phyloP scores from a whole-genome alignment of 2,797 vertebrate genomes.

The Allenopithecus nigroviridis region DNA sequence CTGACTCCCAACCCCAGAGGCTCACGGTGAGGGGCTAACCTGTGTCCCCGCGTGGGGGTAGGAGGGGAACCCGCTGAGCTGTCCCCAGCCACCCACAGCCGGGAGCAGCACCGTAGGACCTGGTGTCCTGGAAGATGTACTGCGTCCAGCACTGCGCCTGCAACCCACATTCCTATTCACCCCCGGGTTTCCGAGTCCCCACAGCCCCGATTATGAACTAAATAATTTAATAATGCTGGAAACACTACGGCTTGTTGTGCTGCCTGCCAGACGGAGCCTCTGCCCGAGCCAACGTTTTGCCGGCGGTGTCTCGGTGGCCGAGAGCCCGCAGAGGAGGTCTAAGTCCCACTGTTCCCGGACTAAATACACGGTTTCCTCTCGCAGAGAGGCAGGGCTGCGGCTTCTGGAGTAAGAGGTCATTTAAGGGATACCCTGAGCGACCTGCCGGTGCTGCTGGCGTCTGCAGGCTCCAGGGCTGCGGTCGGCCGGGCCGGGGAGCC shows the following conservation, averaged over 20 bases:
- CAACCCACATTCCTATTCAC: not conserved
- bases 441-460: not conserved
- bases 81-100: not conserved
- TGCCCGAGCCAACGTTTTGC: conserved; percentile 4
- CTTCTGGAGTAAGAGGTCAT: not conserved
- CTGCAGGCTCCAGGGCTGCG: not conserved
- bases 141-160: not conserved
- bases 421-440: not conserved
- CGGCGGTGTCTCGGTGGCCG: conserved; percentile 11
- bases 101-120: not conserved
- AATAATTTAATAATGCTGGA: not conserved
- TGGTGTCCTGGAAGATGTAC: not conserved
- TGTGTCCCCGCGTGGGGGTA: not conserved
- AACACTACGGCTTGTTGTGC: conserved; percentile 34
- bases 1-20: not conserved
- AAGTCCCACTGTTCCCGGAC: not conserved
- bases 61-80: not conserved
- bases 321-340: not conserved
- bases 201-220: not conserved
- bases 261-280: conserved; percentile 31
- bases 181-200: not conserved
- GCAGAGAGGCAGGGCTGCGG: not conserved
- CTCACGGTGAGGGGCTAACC: not conserved
- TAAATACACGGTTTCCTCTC: not conserved
- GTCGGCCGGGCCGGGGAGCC: no score